Evolutionary conservation across 1,140 invertebrate species (phyloP).

Genomic region (Rhopalosiphum maidis): DNA sequence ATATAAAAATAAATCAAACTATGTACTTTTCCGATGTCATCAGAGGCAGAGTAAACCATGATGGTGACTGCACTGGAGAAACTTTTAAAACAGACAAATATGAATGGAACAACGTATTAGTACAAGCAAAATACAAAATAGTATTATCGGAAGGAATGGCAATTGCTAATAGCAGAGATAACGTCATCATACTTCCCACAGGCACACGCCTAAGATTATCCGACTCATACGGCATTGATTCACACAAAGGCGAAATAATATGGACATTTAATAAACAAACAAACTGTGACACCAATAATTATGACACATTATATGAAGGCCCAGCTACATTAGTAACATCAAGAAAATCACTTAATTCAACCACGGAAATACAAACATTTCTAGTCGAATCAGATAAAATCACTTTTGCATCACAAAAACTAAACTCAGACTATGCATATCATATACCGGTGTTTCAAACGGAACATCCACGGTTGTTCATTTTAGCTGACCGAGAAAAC

Average conservation of each 20-base stretch:
- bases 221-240: neutral
- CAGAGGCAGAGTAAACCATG: neutral
- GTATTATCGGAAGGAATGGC: neutral
- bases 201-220: neutral
- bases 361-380: neutral
- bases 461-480: neutral
- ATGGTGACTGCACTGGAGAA: neutral
- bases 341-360: neutral
- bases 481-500: neutral
- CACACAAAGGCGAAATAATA: neutral
- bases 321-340: neutral
- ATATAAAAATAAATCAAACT: neutral
- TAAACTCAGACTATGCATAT: neutral
- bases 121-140: slow-evolving; percentile 15
- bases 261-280: neutral
- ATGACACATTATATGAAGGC: neutral
- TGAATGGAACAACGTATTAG: neutral
- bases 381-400: neutral
- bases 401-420: neutral
- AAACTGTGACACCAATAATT: neutral
- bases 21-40: neutral
- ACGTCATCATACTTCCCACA: neutral
- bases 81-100: neutral
- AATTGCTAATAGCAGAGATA: neutral
- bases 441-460: neutral